Conservation (phyloP, 1,140 invertebrate genomes). For the Steinernema feltiae region DNA sequence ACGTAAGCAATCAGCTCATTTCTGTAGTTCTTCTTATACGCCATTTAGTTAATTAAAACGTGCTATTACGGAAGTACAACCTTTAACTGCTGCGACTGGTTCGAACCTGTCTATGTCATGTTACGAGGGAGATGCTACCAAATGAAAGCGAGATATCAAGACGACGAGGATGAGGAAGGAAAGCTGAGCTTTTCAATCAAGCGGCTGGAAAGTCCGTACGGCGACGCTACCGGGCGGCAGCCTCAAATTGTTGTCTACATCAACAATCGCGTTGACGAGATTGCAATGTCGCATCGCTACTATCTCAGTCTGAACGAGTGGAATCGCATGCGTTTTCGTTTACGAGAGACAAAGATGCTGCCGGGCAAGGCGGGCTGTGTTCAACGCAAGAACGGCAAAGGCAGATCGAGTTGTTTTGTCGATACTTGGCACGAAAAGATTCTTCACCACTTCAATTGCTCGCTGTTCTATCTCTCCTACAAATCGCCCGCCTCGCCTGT, state of each 20-base stretch:
- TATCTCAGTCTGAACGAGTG: background rate
- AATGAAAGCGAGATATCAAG: background rate
- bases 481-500: background rate
- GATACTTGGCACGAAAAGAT: background rate
- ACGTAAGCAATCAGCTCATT: background rate
- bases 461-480: background rate
- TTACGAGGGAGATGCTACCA: background rate
- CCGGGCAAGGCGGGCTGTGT: background rate
- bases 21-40: background rate
- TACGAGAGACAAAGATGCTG: slow-evolving; percentile 6
- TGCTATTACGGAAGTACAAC: background rate
- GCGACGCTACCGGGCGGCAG: background rate
- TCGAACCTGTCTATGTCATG: background rate
- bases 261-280: background rate
- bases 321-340: slow-evolving; percentile 2
- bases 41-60: background rate
- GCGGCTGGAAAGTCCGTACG: background rate
- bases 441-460: background rate
- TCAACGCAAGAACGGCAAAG: background rate
- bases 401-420: background rate
- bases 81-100: background rate
- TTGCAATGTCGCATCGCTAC: background rate
- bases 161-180: background rate
- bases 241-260: background rate
- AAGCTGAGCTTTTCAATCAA: background rate